A percentile compares a stretch with the other conserved stretches of the same genome.
Evolutionary conservation across 1,140 invertebrate species (phyloP).

Genomic region (Colletes gigas): DNA sequence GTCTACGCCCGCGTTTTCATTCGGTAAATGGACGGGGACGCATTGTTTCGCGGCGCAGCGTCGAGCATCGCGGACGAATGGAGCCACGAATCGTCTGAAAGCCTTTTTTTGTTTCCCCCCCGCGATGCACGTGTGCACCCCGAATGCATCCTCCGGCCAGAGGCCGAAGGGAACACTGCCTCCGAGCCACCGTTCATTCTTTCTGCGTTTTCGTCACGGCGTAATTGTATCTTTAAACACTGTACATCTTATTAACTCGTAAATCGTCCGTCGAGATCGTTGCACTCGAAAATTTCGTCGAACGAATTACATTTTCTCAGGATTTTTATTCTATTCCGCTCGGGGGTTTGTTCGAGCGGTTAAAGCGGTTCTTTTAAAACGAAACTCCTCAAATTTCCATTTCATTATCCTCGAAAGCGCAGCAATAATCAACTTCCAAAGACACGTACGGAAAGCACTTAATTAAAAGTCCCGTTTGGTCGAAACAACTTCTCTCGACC

Average conservation of each 20-base stretch:
- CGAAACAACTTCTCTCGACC: too few relatives aligned
- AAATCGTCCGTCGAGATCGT: background rate
- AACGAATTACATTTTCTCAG: background rate
- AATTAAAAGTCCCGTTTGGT: too few relatives aligned
- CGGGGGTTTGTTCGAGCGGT: too few relatives aligned
- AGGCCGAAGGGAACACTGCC: slow-evolving; percentile 12
- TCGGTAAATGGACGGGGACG: slow-evolving; percentile 46
- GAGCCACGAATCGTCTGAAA: slow-evolving; percentile 49
- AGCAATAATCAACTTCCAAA: too few relatives aligned
- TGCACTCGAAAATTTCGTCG: background rate
- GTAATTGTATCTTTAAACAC: background rate
- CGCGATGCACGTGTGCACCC: background rate
- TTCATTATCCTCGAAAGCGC: too few relatives aligned
- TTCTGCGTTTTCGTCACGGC: background rate
- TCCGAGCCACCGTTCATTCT: slow-evolving; percentile 14
- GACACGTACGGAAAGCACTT: too few relatives aligned
- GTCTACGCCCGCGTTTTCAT: slow-evolving; percentile 41
- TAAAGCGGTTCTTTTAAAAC: too few relatives aligned
- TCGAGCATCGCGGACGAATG: slow-evolving; percentile 38
- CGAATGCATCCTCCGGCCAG: slow-evolving; percentile 16
- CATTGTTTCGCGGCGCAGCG: slow-evolving; percentile 36
- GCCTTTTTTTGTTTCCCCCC: slow-evolving; percentile 36
- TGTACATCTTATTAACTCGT: background rate
- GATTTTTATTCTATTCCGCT: too few relatives aligned
- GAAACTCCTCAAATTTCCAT: too few relatives aligned